A percentile compares a stretch with the other conserved stretches of the same genome.
Evolutionary conservation across 1,140 invertebrate species (phyloP).

Genomic region (Leptoteleia sp.): DNA sequence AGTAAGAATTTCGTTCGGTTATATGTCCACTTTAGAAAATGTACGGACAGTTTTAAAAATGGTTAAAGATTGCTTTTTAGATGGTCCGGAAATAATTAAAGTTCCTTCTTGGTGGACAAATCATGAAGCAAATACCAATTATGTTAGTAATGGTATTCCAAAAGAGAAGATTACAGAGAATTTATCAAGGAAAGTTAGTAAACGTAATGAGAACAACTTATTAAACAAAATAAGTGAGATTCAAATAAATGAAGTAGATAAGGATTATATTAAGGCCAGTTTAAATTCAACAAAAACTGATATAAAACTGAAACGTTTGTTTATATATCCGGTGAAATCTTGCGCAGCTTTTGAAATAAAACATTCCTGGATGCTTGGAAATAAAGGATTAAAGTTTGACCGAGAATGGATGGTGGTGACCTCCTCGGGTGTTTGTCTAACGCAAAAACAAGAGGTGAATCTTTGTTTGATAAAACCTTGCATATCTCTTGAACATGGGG

Average conservation of each 20-base stretch:
- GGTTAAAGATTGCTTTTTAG: conserved; percentile 87
- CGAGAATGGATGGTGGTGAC: conserved; percentile 96
- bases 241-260: too few species aligned
- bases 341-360: conserved; percentile 89
- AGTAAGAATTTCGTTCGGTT: conserved; percentile 96
- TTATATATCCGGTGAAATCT: conserved; percentile 96
- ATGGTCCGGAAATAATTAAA: conserved; percentile 70
- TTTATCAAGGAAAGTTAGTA: too few species aligned
- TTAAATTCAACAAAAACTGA: not conserved
- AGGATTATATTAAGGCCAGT: too few species aligned
- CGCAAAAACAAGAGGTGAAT: conserved; percentile 91
- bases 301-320: conserved; percentile 78
- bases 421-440: conserved; percentile 88
- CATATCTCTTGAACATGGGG: conserved; percentile 84
- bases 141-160: not conserved
- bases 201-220: not conserved
- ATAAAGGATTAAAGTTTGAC: conserved; percentile 92
- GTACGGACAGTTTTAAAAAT: conserved; percentile 87
- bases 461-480: conserved; percentile 91
- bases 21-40: conserved; percentile 89
- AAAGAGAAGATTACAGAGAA: too few species aligned
- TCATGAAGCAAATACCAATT: not conserved
- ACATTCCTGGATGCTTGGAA: conserved; percentile 86
- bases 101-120: conserved; percentile 70
- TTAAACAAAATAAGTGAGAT: not conserved